Conservation (phyloP, 2,113 vertebrate genomes). For the Cygnus buccinator region DNA sequence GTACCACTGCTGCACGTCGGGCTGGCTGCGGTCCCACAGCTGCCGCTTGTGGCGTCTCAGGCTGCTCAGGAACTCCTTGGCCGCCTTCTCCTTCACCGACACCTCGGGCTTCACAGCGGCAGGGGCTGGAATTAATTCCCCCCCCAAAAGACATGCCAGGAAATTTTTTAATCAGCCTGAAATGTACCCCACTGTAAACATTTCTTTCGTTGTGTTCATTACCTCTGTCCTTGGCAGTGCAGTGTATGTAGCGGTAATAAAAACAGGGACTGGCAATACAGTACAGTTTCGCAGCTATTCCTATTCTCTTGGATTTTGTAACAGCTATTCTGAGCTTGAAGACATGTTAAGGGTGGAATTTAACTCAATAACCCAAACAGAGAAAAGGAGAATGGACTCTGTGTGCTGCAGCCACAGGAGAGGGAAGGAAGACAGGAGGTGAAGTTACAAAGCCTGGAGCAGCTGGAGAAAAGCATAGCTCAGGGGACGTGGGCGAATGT, state of each 20-base stretch:
- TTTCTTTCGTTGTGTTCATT: neutral
- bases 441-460: neutral
- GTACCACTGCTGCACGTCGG: conserved; percentile 96
- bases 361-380: neutral
- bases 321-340: neutral
- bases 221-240: neutral
- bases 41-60: conserved; percentile 85
- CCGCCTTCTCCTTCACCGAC: conserved; percentile 76
- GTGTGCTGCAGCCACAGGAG: neutral
- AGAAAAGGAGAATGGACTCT: neutral
- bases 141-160: neutral
- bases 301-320: neutral
- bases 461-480: neutral
- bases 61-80: conserved; percentile 87
- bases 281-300: neutral
- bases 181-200: neutral
- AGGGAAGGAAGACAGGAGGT: neutral
- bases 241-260: neutral
- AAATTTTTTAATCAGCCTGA: neutral
- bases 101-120: conserved; percentile 62
- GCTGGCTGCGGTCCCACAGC: conserved; percentile 89
- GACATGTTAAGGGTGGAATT: neutral
- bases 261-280: fast-evolving
- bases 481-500: neutral
- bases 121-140: conserved; percentile 67